Evolutionary conservation across 2,113 vertebrate species (phyloP).

Genomic region (Bettongia penicillata): DNA sequence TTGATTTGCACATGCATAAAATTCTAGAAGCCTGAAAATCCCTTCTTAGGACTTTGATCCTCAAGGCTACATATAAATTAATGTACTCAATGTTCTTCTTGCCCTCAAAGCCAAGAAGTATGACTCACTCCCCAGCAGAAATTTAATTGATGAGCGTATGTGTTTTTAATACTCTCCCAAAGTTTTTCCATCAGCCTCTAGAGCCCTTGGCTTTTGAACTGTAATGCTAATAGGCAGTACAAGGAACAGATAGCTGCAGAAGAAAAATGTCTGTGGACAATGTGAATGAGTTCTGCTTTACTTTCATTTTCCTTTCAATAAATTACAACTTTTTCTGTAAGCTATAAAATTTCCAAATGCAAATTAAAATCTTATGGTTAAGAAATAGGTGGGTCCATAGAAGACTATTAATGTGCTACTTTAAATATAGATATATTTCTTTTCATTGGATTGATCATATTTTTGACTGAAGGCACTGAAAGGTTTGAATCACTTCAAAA

Average conservation of each 20-base stretch:
- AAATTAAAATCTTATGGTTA: slow-evolving; percentile 43
- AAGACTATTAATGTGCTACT: not conserved
- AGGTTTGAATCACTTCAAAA: not conserved
- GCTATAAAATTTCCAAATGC: not conserved
- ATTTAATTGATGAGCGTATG: not conserved
- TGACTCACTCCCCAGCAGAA: slow-evolving; percentile 10
- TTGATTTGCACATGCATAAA: not conserved
- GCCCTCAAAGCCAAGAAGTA: not conserved
- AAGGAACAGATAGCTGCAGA: slow-evolving; percentile 14
- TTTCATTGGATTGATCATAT: not conserved
- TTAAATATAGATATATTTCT: not conserved
- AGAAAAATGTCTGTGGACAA: not conserved
- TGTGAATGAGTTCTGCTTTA: not conserved
- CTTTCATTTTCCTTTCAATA: slow-evolving; percentile 38
- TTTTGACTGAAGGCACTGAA: not conserved
- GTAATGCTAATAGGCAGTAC: not conserved
- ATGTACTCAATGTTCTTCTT: slow-evolving; percentile 1
- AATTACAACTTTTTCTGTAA: slow-evolving; percentile 12
- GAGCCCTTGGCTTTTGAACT: slow-evolving; percentile 51
- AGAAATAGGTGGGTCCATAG: not conserved
- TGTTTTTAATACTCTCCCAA: slow-evolving; percentile 16
- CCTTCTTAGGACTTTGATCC: not conserved
- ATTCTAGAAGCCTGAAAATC: not conserved
- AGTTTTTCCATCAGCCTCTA: slow-evolving; percentile 35
- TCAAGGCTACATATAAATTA: not conserved